phyloP scores from a whole-genome alignment of 1,140 invertebrate genomes.

The Calosoma granatense region DNA sequence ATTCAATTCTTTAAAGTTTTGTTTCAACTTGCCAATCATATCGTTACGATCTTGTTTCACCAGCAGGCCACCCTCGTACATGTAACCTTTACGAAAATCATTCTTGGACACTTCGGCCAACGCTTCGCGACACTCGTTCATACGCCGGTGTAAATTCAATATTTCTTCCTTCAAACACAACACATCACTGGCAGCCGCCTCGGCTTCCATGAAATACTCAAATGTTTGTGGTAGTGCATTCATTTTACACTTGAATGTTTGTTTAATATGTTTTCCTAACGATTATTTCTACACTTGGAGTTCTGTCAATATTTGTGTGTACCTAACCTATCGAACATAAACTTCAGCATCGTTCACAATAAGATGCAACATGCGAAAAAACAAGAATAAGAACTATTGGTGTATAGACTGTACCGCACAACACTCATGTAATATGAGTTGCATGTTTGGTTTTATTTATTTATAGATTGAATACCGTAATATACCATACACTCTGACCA shows the following conservation, averaged over 20 bases:
- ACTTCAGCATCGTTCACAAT: not conserved
- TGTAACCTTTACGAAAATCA: not conserved
- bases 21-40: not conserved
- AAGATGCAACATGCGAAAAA: too few species aligned
- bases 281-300: too few species aligned
- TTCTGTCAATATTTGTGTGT: too few species aligned
- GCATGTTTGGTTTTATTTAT: not conserved
- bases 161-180: not conserved
- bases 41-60: not conserved
- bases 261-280: too few species aligned
- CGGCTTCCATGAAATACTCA: not conserved
- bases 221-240: not conserved
- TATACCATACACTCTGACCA: constrained; percentile 49
- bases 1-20: not conserved
- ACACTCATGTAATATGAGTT: too few species aligned
- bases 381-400: too few species aligned
- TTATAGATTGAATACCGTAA: constrained; percentile 45
- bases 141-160: not conserved
- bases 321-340: too few species aligned
- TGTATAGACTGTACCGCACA: too few species aligned
- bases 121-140: not conserved
- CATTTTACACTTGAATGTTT: too few species aligned
- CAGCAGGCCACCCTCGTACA: not conserved
- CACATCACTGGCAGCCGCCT: not conserved
- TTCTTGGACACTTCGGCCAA: not conserved